These are phyloP conservation scores for Baccha elongata DNA, from an alignment of 2,888 invertebrate genomes.

Conservation along the genomic window DNA sequence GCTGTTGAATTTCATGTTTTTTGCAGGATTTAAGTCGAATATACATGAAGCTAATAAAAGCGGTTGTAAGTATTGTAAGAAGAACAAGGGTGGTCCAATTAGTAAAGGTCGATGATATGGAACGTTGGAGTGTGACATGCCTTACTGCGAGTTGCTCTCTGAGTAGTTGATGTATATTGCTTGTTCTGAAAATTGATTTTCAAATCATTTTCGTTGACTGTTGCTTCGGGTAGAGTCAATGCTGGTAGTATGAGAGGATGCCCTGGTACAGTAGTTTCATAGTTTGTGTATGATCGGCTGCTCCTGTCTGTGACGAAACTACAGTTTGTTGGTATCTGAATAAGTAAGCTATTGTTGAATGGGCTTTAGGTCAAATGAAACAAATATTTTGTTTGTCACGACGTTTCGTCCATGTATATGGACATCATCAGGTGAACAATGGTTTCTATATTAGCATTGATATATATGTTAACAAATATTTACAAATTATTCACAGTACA, in stretches of 20 bases:
- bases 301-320: no score
- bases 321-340: no score
- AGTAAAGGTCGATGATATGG: neutral
- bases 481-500: no score
- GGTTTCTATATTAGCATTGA: no score
- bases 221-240: neutral
- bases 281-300: neutral
- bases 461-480: no score
- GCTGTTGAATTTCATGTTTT: neutral
- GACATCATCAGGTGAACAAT: no score
- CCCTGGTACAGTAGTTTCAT: neutral
- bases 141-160: neutral
- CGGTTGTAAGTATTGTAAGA: neutral
- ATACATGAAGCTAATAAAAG: neutral
- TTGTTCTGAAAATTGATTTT: neutral
- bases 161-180: neutral
- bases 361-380: no score
- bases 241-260: neutral
- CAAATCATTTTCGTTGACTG: neutral
- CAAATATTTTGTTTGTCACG: no score
- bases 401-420: no score
- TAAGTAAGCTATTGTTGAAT: no score
- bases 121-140: neutral
- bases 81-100: no score
- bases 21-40: neutral